phyloP scores from a whole-genome alignment of 2,113 vertebrate genomes.

The Puffinus mauretanicus region DNA sequence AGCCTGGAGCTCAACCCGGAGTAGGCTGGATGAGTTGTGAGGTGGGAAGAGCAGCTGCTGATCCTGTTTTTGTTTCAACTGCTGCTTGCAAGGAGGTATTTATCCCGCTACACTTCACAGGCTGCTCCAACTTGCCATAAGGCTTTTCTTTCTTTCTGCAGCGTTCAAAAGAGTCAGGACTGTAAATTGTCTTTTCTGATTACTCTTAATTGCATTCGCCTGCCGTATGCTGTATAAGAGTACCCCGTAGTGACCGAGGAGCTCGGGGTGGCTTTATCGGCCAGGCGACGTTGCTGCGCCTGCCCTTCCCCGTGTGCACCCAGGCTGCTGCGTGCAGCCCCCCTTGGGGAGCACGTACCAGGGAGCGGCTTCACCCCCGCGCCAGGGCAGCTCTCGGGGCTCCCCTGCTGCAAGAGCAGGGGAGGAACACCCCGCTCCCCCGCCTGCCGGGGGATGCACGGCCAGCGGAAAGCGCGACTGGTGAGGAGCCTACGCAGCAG shows the following conservation, averaged over 20 bases:
- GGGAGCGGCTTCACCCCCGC: not conserved
- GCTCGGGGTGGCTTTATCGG: not conserved
- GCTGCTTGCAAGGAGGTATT: not conserved
- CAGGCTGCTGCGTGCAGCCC: not conserved
- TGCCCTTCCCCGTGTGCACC: accelerated
- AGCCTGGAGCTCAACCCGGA: not conserved
- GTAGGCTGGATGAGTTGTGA: not conserved
- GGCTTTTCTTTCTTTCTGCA: conserved; percentile 8
- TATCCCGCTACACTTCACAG: conserved; percentile 1
- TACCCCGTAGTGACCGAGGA: not conserved
- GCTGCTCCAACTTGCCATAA: not conserved
- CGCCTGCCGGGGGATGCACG: not conserved
- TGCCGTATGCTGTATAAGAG: not conserved
- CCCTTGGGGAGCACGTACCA: not conserved
- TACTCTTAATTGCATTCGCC: not conserved
- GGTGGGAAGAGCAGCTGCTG: not conserved
- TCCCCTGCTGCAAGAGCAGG: not conserved
- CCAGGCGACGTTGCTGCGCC: accelerated
- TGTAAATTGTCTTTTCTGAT: not conserved
- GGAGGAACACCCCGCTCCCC: not conserved
- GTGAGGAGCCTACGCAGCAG: not conserved
- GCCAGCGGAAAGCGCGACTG: not conserved
- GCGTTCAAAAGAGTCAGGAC: not conserved
- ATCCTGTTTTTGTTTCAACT: not conserved
- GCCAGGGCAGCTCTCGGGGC: not conserved